Percentiles rank a stretch among this genome's conserved stretches.
Conservation (phyloP, 2,888 invertebrate genomes). For the Camponotus fellah region DNA sequence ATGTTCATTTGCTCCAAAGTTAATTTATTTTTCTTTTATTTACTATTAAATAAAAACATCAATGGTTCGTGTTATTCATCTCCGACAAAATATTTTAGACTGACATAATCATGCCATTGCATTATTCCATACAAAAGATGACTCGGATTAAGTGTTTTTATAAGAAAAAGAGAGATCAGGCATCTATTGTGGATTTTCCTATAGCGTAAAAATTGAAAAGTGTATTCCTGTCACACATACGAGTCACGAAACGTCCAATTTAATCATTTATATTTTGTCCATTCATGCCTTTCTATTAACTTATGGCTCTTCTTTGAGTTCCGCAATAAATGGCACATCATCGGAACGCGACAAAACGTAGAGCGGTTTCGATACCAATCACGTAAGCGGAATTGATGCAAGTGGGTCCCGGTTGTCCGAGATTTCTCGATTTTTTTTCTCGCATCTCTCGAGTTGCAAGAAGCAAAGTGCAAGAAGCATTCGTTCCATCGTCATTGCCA, state of each 20-base stretch:
- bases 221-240: not conserved
- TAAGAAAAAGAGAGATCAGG: not conserved
- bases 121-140: not conserved
- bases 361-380: conserved; percentile 74
- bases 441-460: conserved; percentile 6
- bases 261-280: conserved; percentile 20
- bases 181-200: not conserved
- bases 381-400: conserved; percentile 34
- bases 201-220: conserved; percentile 10
- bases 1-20: conserved; percentile 2
- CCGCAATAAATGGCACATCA: conserved; percentile 51
- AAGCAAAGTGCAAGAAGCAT: conserved; percentile 11
- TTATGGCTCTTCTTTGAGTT: conserved; percentile 53
- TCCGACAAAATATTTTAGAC: not conserved
- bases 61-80: not conserved
- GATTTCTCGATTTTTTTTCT: conserved; percentile 41
- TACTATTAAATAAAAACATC: not conserved
- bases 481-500: conserved; percentile 38
- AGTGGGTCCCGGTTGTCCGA: not conserved
- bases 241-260: conserved; percentile 9
- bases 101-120: not conserved
- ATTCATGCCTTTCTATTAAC: conserved; percentile 54
- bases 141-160: not conserved
- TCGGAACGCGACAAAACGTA: conserved; percentile 59
- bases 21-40: not conserved